Evolutionary conservation across 2,113 vertebrate genomes (phyloP), one percentile per base, ranked within the genome.

Genomic region (Promerops cafer): DNA sequence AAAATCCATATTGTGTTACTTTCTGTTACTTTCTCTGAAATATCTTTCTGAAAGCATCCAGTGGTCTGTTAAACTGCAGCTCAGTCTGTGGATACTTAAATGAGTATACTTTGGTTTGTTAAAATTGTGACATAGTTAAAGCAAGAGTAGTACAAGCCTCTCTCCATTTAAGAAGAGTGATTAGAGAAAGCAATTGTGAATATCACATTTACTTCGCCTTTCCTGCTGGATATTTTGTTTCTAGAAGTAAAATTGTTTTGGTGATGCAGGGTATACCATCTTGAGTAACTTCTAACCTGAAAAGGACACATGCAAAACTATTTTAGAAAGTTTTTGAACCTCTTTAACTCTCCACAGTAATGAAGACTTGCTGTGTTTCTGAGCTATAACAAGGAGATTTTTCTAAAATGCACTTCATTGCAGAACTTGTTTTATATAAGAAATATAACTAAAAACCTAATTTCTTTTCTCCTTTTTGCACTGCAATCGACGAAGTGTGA

Each of bases 401-500:
- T 97, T 96, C 87, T 96, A 93, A 97, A 96, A 97, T 69, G 28
- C 89, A 96, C 92, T 96, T 98, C 97, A 93, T 92, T 97, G 95
- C 94, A 94, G 97, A 97, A 97, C 95, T 97, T 98, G 94, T 97
- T 98, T 98, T 98, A 98, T 98, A 77, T 94, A 97, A 98, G 97
- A 98, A 96, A 96, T 87, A 96, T 96, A 97, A 97, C 98, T 97
- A 97, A 98, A 97, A 97, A 97, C 97, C 97, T 98, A 98, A 98
- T 98, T 98, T 98, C 96, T 98, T 97, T 97, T 96, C 97, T 98
- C 93, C 95, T 98, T 98, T 97, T 97, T 98, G 95, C 96, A 97
- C 97, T 95, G 95, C 98, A 97, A 98, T 98, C 95, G 96, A 96
- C 94, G 72, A 98, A 98, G 96, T 98, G 96, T 98, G 98, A 98